Conservation (phyloP, 1,140 invertebrate genomes). For the Danaus plexippus region DNA sequence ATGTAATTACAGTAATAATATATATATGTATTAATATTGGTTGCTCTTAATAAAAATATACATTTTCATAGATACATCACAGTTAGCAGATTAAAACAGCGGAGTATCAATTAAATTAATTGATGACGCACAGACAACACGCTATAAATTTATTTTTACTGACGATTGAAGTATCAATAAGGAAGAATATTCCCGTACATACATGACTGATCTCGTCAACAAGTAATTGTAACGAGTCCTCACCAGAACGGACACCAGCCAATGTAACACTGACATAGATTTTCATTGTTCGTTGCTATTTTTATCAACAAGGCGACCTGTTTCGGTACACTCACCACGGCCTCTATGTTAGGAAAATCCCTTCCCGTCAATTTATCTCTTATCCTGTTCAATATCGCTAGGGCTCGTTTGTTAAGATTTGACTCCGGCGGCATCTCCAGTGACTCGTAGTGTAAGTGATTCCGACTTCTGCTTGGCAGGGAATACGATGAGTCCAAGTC, state of each 20-base stretch:
- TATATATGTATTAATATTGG: too few species aligned
- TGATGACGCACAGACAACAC: too few species aligned
- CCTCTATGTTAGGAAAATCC: slow-evolving; percentile 75
- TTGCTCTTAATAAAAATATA: too few species aligned
- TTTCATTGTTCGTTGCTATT: slow-evolving; percentile 98
- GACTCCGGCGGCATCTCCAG: slow-evolving; percentile 69
- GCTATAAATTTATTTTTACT: too few species aligned
- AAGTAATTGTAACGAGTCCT: slow-evolving; percentile 1
- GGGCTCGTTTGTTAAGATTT: slow-evolving; percentile 91
- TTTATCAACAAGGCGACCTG: slow-evolving; percentile 97
- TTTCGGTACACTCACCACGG: slow-evolving; percentile 80
- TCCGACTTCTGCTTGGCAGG: slow-evolving; percentile 45
- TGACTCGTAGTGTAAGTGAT: slow-evolving; percentile 47
- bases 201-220: too few species aligned
- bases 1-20: too few species aligned
- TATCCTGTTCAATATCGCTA: slow-evolving; percentile 92
- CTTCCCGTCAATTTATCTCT: slow-evolving; percentile 94
- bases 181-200: too few species aligned
- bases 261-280: slow-evolving; percentile 99
- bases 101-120: too few species aligned
- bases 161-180: too few species aligned
- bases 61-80: too few species aligned
- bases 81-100: too few species aligned
- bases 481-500: slow-evolving; percentile 58
- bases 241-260: slow-evolving; percentile 86